phyloP scores from a whole-genome alignment of 2,888 invertebrate genomes.

The Ligdia adustata region DNA sequence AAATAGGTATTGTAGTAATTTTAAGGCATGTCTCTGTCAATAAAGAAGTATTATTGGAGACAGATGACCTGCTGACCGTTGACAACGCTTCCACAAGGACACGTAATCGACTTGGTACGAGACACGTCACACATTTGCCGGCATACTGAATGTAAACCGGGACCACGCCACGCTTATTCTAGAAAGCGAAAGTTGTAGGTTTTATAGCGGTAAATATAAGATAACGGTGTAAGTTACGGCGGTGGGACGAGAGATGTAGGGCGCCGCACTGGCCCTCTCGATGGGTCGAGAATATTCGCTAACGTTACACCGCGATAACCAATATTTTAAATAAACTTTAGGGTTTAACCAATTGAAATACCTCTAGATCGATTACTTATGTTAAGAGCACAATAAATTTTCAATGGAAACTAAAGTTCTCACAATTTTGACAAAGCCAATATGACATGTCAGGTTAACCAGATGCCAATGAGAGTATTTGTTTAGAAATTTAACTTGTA shows the following conservation, averaged over 20 bases:
- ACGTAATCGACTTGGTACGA: constrained; percentile 51
- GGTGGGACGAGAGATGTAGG: constrained; percentile 50
- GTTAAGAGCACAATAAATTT: constrained; percentile 1
- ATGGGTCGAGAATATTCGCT: constrained; percentile 68
- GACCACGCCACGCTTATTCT: constrained; percentile 16
- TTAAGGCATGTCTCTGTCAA: not conserved
- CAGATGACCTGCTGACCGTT: constrained; percentile 15
- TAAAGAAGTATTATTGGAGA: not conserved
- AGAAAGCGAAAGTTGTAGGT: constrained; percentile 50
- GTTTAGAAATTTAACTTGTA: constrained; percentile 19
- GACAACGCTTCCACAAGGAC: constrained; percentile 41
- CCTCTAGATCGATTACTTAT: not conserved
- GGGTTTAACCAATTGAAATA: not conserved
- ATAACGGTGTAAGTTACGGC: constrained; percentile 39
- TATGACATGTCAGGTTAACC: constrained; percentile 26
- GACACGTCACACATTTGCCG: constrained; percentile 58
- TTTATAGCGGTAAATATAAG: constrained; percentile 48
- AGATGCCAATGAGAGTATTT: constrained; percentile 10
- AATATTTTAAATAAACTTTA: constrained; percentile 29
- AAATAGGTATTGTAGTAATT: no score
- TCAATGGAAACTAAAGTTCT: constrained; percentile 3
- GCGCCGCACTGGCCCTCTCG: constrained; percentile 56
- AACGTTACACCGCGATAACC: constrained; percentile 33
- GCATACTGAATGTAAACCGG: constrained; percentile 22
- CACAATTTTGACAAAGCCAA: constrained; percentile 24